These are phyloP conservation scores for Pyrgilauda ruficollis DNA, from an alignment of 2,113 vertebrate genomes.

Conservation along the genomic window DNA sequence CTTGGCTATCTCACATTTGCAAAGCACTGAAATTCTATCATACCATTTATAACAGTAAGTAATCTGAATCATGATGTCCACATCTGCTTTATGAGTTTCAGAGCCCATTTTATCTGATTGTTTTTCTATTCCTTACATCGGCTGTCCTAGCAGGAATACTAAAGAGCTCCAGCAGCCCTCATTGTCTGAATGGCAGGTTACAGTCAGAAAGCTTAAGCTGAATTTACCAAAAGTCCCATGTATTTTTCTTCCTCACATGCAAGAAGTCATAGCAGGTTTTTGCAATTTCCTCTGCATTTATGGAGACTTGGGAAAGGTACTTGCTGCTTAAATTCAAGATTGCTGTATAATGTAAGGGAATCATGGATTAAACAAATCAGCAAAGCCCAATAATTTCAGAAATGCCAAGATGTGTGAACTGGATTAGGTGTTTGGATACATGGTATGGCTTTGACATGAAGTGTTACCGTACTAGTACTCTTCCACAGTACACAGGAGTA, in stretches of 20 bases:
- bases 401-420: neutral
- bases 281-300: neutral
- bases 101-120: neutral
- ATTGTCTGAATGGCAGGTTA: neutral
- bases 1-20: neutral
- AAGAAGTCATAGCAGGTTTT: neutral
- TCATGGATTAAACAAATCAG: neutral
- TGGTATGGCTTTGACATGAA: neutral
- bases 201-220: neutral
- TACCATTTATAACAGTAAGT: neutral
- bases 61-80: neutral
- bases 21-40: neutral
- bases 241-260: neutral
- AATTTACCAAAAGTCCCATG: neutral
- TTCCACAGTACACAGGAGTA: neutral
- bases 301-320: neutral
- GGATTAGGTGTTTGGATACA: neutral
- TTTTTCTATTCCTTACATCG: neutral
- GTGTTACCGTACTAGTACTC: neutral
- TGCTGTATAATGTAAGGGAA: rapidly evolving
- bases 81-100: neutral
- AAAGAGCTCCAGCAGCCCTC: neutral
- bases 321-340: neutral
- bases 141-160: neutral
- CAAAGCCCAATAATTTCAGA: neutral